These are phyloP conservation scores for Scopus umbretta DNA, from an alignment of 2,113 vertebrate genomes.

Conservation along the genomic window DNA sequence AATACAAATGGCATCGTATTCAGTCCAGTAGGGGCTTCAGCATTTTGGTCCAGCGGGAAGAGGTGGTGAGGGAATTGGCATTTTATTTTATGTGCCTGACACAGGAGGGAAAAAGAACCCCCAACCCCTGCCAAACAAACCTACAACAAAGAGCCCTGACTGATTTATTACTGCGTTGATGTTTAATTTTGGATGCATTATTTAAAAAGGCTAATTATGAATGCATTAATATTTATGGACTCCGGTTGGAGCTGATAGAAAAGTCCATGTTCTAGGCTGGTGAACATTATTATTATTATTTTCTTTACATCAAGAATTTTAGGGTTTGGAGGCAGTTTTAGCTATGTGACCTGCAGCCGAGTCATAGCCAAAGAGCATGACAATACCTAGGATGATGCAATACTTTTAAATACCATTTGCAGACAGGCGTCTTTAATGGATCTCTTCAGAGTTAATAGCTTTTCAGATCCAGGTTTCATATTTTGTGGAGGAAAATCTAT, in stretches of 20 bases:
- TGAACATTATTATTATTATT: slow-evolving; percentile 42
- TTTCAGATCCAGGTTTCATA: slow-evolving; percentile 56
- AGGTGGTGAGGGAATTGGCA: background rate
- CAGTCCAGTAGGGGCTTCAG: background rate
- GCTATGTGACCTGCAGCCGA: slow-evolving; percentile 7
- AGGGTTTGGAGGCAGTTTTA: slow-evolving; percentile 40
- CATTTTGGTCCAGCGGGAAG: background rate
- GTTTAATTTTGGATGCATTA: slow-evolving; percentile 71
- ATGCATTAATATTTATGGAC: slow-evolving; percentile 68
- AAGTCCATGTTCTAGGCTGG: slow-evolving; percentile 46
- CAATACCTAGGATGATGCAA: slow-evolving; percentile 52
- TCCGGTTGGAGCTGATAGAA: slow-evolving; percentile 58
- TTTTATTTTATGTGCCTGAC: slow-evolving; percentile 42
- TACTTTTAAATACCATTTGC: slow-evolving; percentile 58
- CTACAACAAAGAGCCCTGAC: slow-evolving; percentile 52
- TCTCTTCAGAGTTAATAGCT: slow-evolving; percentile 59
- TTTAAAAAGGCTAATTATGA: slow-evolving; percentile 70
- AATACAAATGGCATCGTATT: background rate
- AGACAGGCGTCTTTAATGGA: slow-evolving; percentile 52
- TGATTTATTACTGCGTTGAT: slow-evolving; percentile 66
- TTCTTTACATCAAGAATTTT: slow-evolving; percentile 34
- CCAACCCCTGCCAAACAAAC: background rate
- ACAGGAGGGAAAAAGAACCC: background rate
- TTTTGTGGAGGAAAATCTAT: slow-evolving; percentile 62
- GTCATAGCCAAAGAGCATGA: slow-evolving; percentile 30